Conservation (phyloP, 2,888 invertebrate species). For the Arctia plantaginis region DNA sequence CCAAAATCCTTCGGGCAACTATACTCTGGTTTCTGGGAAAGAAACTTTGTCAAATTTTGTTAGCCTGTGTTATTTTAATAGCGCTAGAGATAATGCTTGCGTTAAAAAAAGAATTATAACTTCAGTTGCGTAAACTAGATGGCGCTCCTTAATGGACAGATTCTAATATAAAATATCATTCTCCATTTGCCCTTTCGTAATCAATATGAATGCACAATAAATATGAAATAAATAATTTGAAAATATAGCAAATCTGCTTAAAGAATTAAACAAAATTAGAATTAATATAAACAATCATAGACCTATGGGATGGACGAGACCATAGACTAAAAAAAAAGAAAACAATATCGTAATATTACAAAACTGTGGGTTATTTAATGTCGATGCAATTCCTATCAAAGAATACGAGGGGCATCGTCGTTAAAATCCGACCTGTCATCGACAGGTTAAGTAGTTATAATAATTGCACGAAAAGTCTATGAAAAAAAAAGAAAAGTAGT, state of each 20-base stretch:
- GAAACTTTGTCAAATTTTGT: too few relatives aligned
- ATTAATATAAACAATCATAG: neutral
- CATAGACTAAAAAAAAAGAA: neutral
- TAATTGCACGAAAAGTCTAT: neutral
- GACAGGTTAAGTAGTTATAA: neutral
- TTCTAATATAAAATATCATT: neutral
- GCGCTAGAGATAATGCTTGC: neutral
- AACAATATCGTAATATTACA: neutral
- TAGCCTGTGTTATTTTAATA: too few relatives aligned
- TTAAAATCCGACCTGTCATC: neutral
- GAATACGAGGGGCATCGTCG: neutral
- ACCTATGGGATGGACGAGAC: neutral
- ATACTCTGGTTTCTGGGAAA: too few relatives aligned
- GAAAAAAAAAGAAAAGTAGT: neutral
- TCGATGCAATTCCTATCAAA: neutral
- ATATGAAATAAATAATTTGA: neutral
- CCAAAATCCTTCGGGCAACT: too few relatives aligned
- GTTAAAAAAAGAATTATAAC: neutral
- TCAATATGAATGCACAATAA: neutral
- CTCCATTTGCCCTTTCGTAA: neutral
- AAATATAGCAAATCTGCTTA: neutral
- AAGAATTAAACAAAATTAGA: neutral
- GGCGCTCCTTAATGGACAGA: neutral
- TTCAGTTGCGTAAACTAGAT: neutral
- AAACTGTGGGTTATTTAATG: neutral